Conservation (phyloP, 2,888 invertebrate genomes). For the Stratiomys singularior region DNA sequence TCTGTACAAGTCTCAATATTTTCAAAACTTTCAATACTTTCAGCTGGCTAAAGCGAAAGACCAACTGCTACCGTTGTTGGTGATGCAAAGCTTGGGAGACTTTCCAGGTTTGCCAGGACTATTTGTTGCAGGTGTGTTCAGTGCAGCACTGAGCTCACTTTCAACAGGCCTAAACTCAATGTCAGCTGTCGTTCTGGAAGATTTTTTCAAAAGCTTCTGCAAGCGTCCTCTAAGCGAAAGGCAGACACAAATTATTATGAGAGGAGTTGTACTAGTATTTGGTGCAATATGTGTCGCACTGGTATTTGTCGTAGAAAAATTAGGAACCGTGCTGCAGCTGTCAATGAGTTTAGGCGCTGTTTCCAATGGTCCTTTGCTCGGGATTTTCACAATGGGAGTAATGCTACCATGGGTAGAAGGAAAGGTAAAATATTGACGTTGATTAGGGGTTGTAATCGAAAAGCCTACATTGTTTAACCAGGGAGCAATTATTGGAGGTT, state of each 20-base stretch:
- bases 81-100: constrained; percentile 84
- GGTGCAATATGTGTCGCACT: constrained; percentile 73
- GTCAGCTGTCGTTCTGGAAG: constrained; percentile 79
- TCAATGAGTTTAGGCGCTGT: constrained; percentile 73
- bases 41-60: constrained; percentile 78
- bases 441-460: neutral
- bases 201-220: constrained; percentile 72
- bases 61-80: constrained; percentile 82
- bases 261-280: constrained; percentile 72
- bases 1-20: constrained; percentile 34
- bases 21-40: constrained; percentile 51
- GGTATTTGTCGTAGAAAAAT: constrained; percentile 73
- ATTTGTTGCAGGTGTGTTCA: constrained; percentile 90
- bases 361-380: constrained; percentile 74
- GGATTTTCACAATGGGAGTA: constrained; percentile 75
- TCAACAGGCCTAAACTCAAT: constrained; percentile 83
- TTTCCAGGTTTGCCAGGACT: constrained; percentile 86
- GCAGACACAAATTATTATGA: constrained; percentile 72
- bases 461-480: too few relatives aligned
- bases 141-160: constrained; percentile 86
- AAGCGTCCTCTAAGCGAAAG: constrained; percentile 68
- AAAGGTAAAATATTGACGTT: constrained; percentile 64
- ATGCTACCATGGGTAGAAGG: constrained; percentile 75
- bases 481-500: constrained; percentile 69
- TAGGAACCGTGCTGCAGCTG: constrained; percentile 78